Evolutionary conservation across 2,888 invertebrate species (phyloP).

Genomic region (Elysia crispata): DNA sequence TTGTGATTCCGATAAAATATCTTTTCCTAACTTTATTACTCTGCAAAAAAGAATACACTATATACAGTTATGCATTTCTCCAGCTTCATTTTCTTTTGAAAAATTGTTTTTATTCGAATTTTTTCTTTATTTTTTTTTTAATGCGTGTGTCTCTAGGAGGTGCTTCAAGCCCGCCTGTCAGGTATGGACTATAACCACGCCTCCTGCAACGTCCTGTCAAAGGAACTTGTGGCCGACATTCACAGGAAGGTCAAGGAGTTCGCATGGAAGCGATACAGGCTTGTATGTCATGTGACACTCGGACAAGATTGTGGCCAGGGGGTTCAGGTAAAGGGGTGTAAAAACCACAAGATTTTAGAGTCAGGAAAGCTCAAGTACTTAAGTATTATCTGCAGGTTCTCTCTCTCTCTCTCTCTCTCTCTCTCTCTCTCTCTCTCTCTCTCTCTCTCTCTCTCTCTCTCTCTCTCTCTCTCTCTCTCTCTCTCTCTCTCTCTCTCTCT

Average conservation of each 20-base stretch:
- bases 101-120: no score
- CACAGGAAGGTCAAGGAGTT: slow-evolving; percentile 49
- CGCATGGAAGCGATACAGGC: slow-evolving; percentile 51
- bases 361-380: no score
- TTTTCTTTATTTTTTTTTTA: no score
- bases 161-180: slow-evolving; percentile 55
- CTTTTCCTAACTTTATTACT: no score
- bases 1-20: no score
- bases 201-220: slow-evolving; percentile 41
- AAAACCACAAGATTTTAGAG: no score
- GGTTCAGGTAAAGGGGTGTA: slow-evolving; percentile 33
- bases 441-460: background rate
- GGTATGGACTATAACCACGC: slow-evolving; percentile 49
- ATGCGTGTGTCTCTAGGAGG: slow-evolving; percentile 17
- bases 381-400: background rate
- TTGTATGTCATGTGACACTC: slow-evolving; percentile 52
- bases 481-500: background rate
- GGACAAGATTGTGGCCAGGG: slow-evolving; percentile 51
- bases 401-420: background rate
- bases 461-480: background rate
- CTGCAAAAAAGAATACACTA: no score
- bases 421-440: background rate
- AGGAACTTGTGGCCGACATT: slow-evolving; percentile 48
- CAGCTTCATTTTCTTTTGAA: no score
- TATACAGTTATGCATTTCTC: no score